Percentiles rank a stretch among this genome's conserved stretches.
These are phyloP conservation scores for Orgyia antiqua DNA, from an alignment of 2,888 invertebrate species.

Conservation along the genomic window DNA sequence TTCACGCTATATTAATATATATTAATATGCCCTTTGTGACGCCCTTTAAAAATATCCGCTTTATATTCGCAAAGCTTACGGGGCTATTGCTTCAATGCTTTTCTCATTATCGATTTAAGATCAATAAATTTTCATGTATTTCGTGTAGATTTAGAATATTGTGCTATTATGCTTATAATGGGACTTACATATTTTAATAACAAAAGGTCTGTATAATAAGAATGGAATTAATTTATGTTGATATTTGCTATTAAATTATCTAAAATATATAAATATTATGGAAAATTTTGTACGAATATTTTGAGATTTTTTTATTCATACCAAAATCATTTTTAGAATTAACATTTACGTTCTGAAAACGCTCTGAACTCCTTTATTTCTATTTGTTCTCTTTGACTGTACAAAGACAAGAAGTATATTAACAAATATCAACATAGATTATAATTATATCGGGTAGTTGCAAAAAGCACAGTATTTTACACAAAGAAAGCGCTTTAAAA, in stretches of 20 bases:
- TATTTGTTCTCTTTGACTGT: not conserved
- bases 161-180: constrained; percentile 12
- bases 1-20: no score
- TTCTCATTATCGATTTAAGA: constrained; percentile 52
- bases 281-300: no score
- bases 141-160: constrained; percentile 21
- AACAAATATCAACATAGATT: no score
- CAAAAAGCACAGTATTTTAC: constrained; percentile 25
- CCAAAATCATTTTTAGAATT: no score
- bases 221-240: not conserved
- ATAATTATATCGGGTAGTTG: not conserved
- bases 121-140: constrained; percentile 1
- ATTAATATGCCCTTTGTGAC: no score
- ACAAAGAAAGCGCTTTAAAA: constrained; percentile 25
- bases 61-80: constrained; percentile 52
- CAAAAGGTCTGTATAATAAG: constrained; percentile 2
- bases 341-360: no score
- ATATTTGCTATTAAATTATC: no score
- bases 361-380: no score
- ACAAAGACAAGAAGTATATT: no score
- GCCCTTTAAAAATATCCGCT: constrained; percentile 30
- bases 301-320: no score
- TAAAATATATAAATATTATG: no score
- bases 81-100: constrained; percentile 60
- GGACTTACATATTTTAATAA: constrained; percentile 1